Evolutionary conservation across 2,797 vertebrate species (phyloP).

Genomic region (Falco berigora): DNA sequence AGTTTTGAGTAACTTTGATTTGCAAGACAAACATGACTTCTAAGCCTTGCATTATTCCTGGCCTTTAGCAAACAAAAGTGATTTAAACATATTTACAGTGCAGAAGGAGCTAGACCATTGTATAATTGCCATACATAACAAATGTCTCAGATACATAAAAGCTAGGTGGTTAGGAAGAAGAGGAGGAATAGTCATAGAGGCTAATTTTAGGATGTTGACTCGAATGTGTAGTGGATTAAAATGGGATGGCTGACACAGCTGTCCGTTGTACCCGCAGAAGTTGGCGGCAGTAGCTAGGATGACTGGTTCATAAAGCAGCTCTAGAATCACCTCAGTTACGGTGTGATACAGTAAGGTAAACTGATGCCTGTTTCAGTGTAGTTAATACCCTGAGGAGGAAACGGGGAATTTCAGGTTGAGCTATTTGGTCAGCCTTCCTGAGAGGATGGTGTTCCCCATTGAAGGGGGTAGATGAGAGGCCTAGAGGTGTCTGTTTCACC

Average conservation of each 20-base stretch:
- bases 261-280: neutral
- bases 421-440: neutral
- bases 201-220: conserved; percentile 52
- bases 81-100: neutral
- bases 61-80: neutral
- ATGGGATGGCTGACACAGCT: neutral
- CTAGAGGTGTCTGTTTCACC: neutral
- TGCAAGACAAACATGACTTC: neutral
- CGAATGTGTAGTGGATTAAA: neutral
- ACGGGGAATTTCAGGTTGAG: neutral
- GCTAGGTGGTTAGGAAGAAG: neutral
- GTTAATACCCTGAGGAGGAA: neutral
- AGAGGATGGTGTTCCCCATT: rapidly evolving
- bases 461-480: neutral
- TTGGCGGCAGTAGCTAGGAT: neutral
- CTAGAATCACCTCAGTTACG: neutral
- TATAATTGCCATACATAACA: neutral
- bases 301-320: neutral
- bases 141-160: neutral
- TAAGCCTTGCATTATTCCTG: neutral
- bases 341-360: neutral
- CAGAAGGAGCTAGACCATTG: neutral
- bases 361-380: neutral
- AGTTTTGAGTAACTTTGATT: neutral
- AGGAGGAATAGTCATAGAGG: neutral